Percentiles rank a stretch among this genome's conserved stretches.
These are phyloP conservation scores for Siniperca chuatsi DNA, from an alignment of 2,113 vertebrate species.

Conservation along the genomic window DNA sequence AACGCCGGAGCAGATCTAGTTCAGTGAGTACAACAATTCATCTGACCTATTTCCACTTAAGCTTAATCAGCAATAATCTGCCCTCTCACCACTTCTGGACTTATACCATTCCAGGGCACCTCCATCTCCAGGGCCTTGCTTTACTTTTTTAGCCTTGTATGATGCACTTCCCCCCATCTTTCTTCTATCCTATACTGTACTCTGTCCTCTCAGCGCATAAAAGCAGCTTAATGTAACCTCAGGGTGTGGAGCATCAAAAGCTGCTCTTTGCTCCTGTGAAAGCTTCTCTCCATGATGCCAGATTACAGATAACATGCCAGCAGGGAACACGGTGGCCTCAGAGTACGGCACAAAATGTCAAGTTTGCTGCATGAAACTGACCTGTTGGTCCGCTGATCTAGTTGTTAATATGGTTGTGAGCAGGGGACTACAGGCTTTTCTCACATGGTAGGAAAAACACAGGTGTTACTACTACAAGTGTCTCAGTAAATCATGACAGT, in stretches of 20 bases:
- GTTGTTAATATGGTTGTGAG: neutral
- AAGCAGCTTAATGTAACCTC: constrained; percentile 78
- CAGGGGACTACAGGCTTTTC: neutral
- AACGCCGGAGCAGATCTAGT: constrained; percentile 23
- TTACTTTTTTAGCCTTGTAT: constrained; percentile 46
- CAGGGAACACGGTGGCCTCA: constrained; percentile 10
- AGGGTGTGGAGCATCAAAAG: constrained; percentile 54
- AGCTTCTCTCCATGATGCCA: constrained; percentile 33
- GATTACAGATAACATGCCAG: constrained; percentile 53
- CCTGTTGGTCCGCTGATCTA: neutral
- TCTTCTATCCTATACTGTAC: constrained; percentile 34
- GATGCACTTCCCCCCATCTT: constrained; percentile 34
- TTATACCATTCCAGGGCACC: constrained; percentile 2
- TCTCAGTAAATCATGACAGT: neutral
- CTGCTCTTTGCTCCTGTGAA: constrained; percentile 45
- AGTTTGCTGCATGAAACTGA: neutral
- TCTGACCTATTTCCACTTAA: constrained; percentile 62
- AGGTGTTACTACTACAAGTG: neutral
- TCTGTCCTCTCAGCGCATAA: constrained; percentile 59
- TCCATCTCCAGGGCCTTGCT: constrained; percentile 51
- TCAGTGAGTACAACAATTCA: constrained; percentile 46
- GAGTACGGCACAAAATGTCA: constrained; percentile 13
- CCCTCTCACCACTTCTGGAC: constrained; percentile 29
- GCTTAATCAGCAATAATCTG: constrained; percentile 61
- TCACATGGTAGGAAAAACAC: neutral